These are phyloP conservation scores for Tychaedon coryphoeus DNA, from an alignment of 2,113 vertebrate genomes.

Conservation along the genomic window DNA sequence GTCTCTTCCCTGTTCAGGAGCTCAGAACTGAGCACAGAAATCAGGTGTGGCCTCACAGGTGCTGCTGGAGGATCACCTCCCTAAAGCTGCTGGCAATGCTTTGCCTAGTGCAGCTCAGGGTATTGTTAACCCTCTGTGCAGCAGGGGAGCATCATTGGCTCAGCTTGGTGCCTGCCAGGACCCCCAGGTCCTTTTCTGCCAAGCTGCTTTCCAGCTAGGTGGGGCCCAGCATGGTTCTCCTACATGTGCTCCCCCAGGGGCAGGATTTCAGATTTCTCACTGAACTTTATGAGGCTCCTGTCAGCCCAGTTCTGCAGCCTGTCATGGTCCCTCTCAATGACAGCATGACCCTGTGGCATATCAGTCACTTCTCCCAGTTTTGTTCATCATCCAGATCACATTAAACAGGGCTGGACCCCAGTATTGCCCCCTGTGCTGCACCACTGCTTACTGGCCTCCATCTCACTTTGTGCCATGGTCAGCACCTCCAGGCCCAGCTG, in stretches of 20 bases:
- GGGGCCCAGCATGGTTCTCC: not conserved
- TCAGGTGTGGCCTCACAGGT: not conserved
- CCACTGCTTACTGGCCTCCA: not conserved
- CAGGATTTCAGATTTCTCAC: not conserved
- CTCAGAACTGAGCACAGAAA: not conserved
- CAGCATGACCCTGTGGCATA: not conserved
- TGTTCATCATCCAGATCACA: not conserved
- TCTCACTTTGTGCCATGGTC: not conserved
- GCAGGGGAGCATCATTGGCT: not conserved
- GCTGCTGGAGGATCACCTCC: not conserved
- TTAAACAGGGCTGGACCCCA: not conserved
- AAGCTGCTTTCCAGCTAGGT: not conserved
- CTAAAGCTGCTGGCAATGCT: not conserved
- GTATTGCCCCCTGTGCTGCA: not conserved
- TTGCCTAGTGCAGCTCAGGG: not conserved
- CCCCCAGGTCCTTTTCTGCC: not conserved
- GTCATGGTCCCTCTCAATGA: not conserved
- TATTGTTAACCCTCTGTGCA: not conserved
- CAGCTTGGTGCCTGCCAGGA: fast-evolving
- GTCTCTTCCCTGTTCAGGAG: not conserved
- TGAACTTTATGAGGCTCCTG: not conserved
- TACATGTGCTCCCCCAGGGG: not conserved
- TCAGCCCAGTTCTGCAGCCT: not conserved
- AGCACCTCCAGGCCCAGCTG: not conserved
- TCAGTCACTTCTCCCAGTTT: not conserved